These are phyloP conservation scores for Trypoxylon attenuatum DNA, from an alignment of 2,888 invertebrate genomes.

Conservation along the genomic window DNA sequence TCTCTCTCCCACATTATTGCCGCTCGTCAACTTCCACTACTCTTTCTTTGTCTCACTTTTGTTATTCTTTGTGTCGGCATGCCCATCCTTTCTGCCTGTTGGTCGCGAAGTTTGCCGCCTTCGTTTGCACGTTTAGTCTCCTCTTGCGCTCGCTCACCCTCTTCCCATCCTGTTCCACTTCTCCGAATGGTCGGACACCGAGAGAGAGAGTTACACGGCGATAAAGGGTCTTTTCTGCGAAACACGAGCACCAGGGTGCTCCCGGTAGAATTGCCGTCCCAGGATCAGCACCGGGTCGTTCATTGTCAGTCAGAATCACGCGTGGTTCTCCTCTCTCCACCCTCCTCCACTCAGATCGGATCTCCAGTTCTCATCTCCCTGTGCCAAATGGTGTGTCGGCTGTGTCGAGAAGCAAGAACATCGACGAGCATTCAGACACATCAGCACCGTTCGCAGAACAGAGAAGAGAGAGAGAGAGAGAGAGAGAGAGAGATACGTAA, in stretches of 20 bases:
- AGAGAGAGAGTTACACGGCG: too few relatives aligned
- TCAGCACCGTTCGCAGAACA: neutral
- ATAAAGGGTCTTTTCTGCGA: too few relatives aligned
- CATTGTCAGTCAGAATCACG: too few relatives aligned
- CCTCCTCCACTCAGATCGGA: neutral
- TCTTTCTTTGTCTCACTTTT: neutral
- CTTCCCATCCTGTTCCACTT: neutral
- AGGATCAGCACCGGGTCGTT: too few relatives aligned
- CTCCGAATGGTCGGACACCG: neutral
- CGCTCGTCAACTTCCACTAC: neutral
- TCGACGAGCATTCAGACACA: neutral
- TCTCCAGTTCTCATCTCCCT: neutral
- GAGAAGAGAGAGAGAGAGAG: neutral
- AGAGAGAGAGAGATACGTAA: neutral
- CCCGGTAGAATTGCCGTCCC: too few relatives aligned
- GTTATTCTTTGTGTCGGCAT: too few relatives aligned
- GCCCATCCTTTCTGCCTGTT: too few relatives aligned
- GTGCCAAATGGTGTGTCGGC: neutral
- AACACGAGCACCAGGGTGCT: too few relatives aligned
- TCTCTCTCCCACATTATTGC: neutral
- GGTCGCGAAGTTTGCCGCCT: too few relatives aligned
- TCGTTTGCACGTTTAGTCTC: neutral
- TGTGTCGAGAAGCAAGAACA: neutral
- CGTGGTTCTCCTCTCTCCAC: neutral
- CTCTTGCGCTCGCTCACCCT: neutral